Evolutionary conservation across 2,888 invertebrate genomes (phyloP).

Genomic region (Chesias legatella): DNA sequence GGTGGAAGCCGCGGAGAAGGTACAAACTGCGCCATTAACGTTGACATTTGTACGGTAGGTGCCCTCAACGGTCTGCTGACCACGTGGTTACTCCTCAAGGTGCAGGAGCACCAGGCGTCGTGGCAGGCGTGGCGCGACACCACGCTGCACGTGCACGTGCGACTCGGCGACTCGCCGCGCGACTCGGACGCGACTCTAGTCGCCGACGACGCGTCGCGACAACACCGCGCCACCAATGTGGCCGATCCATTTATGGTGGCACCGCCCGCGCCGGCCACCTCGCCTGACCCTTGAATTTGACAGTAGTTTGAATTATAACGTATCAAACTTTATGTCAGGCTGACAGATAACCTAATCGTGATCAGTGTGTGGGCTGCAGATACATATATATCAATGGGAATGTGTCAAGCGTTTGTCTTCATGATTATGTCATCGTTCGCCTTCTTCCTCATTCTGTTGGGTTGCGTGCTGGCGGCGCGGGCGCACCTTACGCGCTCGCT

Average conservation of each 20-base stretch:
- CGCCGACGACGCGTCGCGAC: slow-evolving; percentile 31
- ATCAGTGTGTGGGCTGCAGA: too few relatives aligned
- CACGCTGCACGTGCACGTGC: slow-evolving; percentile 68
- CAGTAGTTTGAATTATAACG: too few relatives aligned
- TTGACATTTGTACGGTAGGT: slow-evolving; percentile 39
- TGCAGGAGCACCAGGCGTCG: slow-evolving; percentile 72
- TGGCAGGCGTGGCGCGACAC: slow-evolving; percentile 73
- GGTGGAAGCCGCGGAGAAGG: too few relatives aligned
- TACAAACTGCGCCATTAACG: too few relatives aligned
- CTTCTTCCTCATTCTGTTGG: slow-evolving; percentile 32
- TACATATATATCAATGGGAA: too few relatives aligned
- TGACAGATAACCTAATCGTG: too few relatives aligned
- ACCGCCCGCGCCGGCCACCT: slow-evolving; percentile 30
- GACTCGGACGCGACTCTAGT: slow-evolving; percentile 42
- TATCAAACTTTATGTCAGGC: too few relatives aligned
- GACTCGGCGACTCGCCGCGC: slow-evolving; percentile 46
- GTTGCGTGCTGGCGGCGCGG: slow-evolving; percentile 20
- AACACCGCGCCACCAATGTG: slow-evolving; percentile 51
- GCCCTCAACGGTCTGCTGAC: slow-evolving; percentile 71
- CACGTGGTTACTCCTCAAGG: slow-evolving; percentile 74
- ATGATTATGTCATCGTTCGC: slow-evolving; percentile 27
- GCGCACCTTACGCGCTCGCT: slow-evolving; percentile 1
- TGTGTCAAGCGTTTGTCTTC: slow-evolving; percentile 36
- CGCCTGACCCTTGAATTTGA: too few relatives aligned
- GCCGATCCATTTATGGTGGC: slow-evolving; percentile 65